Evolutionary conservation across 2,888 invertebrate genomes (phyloP), one percentile per base, ranked within the genome.

Genomic region (Dendrolimus houi): DNA sequence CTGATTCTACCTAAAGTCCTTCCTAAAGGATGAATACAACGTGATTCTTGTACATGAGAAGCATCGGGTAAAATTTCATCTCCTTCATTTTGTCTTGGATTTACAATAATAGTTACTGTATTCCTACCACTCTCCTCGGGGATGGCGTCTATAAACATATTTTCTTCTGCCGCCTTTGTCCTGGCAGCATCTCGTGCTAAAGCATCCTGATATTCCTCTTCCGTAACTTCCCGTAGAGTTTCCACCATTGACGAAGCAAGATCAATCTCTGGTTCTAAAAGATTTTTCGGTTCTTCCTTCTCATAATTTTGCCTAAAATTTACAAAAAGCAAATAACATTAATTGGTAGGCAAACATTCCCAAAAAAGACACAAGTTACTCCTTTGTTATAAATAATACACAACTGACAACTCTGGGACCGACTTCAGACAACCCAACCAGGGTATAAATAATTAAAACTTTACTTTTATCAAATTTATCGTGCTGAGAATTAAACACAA

Each of bases 241-340:
- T 87, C 75, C 17, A 90, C 69, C 58, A 90, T 82, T 6, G 88
- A 88, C 3, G 86, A 83, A 1, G 87, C 88, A 0, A 90, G 75
- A 17, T 74, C 83, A 9, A 89, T 87, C 75, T 90, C 89, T 12
- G 89, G 90, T 57, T 83, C 80, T 13, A 90, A 68, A 8, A 90
- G 70, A 1, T 85, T 87, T 58, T 86, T 86, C 0, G 68, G 55
- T 1, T 84, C 80, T 58, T 77, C 77, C 62, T 81, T 81, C 41
- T 64, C 59, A 6, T 72, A 71, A 7, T 59, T 41, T 7, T 70
- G 60, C 55, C 85, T 88, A 69, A 58, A 73, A 74, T 57, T 3
- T 29, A 29, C 29, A 29, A 29, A 29, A 29, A 29, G 3, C 29
- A 29, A 29, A 29, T 6, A 29, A 29, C 6, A 29, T 29, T 29